Evolutionary conservation across 2,888 invertebrate genomes (phyloP), one percentile per base, ranked within the genome.

Genomic region (Heliconius charithonia): DNA sequence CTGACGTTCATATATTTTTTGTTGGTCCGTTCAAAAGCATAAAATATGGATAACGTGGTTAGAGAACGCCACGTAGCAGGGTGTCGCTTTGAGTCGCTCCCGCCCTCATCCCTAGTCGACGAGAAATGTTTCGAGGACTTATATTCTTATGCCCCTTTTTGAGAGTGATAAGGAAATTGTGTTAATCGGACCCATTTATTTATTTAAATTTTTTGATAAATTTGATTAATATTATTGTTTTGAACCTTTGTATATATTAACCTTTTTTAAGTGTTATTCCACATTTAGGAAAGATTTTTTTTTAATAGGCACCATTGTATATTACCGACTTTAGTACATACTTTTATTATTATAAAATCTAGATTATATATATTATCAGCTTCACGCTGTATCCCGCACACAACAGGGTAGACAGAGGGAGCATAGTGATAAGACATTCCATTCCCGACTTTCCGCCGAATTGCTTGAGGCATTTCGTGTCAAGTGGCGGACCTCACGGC

Each of bases 151-250:
- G 90, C 88, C 91, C 91, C 90, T 91, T 93, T 93, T 93, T 93
- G 92, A 88, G 89, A 89, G 89, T 88, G 93, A 92, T 92, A 93
- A 94, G 94, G 93, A 94, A 94, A 93, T 93, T 91, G 92, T 93
- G 92, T 92, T 94, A 94, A 93, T 93, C 93, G 92, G 91, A 90
- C 89, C 88, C 87, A 84, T 88, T 86, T 85, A 84, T 84, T 84
- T 80, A n/a, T n/a, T n/a, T n/a, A n/a, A 83, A 74, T 19, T 62
- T 74, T 22, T 63, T 63, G 41, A 41, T 27, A 63, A 74, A 63
- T 59, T 56, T 32, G 29, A 41, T 74, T 72, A 56, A 32, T 74
- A 4, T 74, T 45, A 66, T 45, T 45, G 3, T 56, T 9, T 22
- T 19, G 45, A 0, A 4, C 29, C 4, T 29, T 3, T 29, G 29